phyloP scores from a whole-genome alignment of 2,113 vertebrate genomes.

The Elgaria multicarinata region DNA sequence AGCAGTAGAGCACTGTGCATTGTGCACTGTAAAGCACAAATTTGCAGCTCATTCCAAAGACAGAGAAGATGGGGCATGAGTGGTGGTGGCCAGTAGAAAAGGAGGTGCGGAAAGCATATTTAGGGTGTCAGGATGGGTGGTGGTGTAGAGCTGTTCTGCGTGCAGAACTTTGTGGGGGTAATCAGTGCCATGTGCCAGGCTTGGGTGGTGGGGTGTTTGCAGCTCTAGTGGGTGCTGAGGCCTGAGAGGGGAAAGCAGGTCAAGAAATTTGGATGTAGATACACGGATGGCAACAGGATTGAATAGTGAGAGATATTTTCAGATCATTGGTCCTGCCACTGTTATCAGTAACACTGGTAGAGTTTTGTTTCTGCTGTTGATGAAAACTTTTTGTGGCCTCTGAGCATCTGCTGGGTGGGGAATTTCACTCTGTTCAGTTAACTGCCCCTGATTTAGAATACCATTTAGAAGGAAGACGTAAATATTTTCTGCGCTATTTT shows the following conservation, averaged over 20 bases:
- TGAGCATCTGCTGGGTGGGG: background rate
- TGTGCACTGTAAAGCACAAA: background rate
- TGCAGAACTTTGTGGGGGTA: background rate
- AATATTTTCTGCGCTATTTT: background rate
- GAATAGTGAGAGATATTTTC: background rate
- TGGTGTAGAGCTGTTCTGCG: background rate
- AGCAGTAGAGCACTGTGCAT: background rate
- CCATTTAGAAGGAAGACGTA: background rate
- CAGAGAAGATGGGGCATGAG: background rate
- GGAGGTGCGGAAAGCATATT: background rate
- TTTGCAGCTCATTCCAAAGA: background rate
- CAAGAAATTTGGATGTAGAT: background rate
- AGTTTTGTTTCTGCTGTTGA: background rate
- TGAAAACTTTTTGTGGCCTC: background rate
- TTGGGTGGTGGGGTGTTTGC: background rate
- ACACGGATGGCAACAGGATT: background rate
- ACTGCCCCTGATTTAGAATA: background rate
- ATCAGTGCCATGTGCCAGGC: background rate
- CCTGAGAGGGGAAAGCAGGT: background rate
- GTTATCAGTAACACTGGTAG: background rate
- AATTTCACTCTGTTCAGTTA: background rate
- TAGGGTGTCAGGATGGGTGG: background rate
- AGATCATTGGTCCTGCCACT: background rate
- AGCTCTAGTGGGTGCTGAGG: background rate
- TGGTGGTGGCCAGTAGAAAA: background rate